These are phyloP conservation scores for Lathamus discolor DNA, from an alignment of 2,113 vertebrate species.

Conservation along the genomic window DNA sequence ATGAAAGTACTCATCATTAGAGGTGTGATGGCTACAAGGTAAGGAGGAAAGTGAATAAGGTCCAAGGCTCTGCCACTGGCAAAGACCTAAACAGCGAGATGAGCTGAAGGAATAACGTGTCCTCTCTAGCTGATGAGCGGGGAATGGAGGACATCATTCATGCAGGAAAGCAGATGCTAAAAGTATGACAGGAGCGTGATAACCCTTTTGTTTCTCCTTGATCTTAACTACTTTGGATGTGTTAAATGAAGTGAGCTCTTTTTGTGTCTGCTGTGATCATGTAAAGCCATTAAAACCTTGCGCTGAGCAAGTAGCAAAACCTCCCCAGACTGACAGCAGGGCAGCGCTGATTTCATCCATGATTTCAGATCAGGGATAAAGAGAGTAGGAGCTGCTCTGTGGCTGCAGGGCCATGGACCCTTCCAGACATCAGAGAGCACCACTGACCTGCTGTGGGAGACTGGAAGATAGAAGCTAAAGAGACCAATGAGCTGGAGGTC, in stretches of 20 bases:
- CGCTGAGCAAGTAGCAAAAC: neutral
- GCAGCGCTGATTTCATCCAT: neutral
- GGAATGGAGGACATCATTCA: neutral
- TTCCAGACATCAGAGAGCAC: neutral
- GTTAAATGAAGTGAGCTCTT: slow-evolving; percentile 33
- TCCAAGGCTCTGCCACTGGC: neutral
- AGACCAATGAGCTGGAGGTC: neutral
- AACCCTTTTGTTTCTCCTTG: neutral
- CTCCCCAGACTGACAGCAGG: neutral
- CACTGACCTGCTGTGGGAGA: neutral
- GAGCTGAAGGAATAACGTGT: neutral
- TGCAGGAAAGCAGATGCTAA: neutral
- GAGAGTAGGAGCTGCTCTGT: neutral
- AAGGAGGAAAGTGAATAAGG: neutral
- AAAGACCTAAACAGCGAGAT: neutral
- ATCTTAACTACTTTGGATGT: slow-evolving; percentile 10
- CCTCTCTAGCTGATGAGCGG: neutral
- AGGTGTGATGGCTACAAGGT: neutral
- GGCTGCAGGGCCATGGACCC: accelerated
- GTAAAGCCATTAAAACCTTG: neutral
- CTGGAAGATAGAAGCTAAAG: neutral
- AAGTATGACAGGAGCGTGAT: neutral
- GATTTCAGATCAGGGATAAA: neutral
- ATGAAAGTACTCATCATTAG: neutral
- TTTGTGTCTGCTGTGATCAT: neutral